Conservation (phyloP, 1,140 invertebrate genomes). For the Cotesia typhae region DNA sequence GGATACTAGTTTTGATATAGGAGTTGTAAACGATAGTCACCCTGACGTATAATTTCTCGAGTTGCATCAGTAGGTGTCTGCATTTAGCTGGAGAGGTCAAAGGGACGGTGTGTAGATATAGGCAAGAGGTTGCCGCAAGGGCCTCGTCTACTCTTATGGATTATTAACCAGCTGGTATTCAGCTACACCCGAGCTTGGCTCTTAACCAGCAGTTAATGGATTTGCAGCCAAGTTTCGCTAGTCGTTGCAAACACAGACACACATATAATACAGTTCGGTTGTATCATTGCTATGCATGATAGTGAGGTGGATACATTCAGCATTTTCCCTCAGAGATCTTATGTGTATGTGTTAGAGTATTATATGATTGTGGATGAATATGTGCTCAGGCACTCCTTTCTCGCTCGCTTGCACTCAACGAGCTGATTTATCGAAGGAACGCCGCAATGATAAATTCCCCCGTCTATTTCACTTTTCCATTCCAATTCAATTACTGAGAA, state of each 20-base stretch:
- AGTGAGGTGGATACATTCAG: too few relatives aligned
- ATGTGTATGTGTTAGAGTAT: neutral
- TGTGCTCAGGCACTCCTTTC: conserved; percentile 23
- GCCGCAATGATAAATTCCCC: conserved; percentile 29
- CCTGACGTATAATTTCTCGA: conserved; percentile 29
- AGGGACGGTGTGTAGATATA: conserved; percentile 16
- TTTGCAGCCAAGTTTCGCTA: conserved; percentile 36
- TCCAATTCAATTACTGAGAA: conserved; percentile 32
- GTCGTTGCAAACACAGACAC: conserved; percentile 16
- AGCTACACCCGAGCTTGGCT: conserved; percentile 25
- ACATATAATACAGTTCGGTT: too few relatives aligned
- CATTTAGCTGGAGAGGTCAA: conserved; percentile 18
- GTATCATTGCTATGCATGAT: too few relatives aligned
- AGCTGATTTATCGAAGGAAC: conserved; percentile 35
- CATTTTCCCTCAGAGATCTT: conserved; percentile 22
- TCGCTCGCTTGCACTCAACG: conserved; percentile 22
- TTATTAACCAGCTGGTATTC: conserved; percentile 36
- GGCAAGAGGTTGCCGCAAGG: conserved; percentile 16
- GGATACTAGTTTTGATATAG: neutral
- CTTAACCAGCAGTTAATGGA: conserved; percentile 38
- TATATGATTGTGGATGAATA: neutral
- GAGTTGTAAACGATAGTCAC: neutral
- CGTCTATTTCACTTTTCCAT: conserved; percentile 34
- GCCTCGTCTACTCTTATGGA: conserved; percentile 32
- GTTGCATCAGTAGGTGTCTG: neutral